phyloP scores from a whole-genome alignment of 35 echinoderm and acorn worm genomes.

The Apostichopus californicus region DNA sequence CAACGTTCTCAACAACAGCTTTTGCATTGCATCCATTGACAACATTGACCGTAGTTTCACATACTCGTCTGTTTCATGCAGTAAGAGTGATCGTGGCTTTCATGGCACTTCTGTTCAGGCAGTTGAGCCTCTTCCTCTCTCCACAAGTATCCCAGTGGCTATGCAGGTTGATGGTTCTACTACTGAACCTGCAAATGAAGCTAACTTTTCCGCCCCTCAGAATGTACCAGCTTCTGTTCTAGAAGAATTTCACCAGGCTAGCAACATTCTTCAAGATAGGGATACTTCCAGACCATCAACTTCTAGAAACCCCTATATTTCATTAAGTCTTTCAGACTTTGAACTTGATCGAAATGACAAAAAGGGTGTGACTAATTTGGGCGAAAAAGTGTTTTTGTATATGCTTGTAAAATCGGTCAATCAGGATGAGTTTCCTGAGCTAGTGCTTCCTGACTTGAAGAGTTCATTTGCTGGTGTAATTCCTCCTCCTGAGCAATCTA shows the following conservation, averaged over 20 bases:
- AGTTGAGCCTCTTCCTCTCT: slow-evolving; percentile 47
- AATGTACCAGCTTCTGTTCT: not conserved
- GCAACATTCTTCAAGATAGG: slow-evolving; percentile 24
- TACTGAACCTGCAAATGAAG: not conserved
- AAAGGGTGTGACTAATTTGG: not conserved
- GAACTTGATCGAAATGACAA: slow-evolving; percentile 19
- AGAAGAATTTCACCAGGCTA: not conserved
- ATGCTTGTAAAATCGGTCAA: slow-evolving; percentile 30
- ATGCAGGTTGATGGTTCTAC: too few relatives aligned
- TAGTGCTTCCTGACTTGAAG: slow-evolving; percentile 58
- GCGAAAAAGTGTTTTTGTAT: slow-evolving; percentile 43
- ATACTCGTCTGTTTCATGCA: slow-evolving; percentile 38
- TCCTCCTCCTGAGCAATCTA: slow-evolving; percentile 21
- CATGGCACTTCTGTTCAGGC: slow-evolving; percentile 70
- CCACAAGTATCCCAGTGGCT: not conserved
- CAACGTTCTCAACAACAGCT: not conserved
- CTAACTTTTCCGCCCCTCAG: not conserved
- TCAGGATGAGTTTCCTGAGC: slow-evolving; percentile 1
- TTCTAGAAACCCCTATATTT: not conserved
- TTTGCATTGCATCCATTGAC: slow-evolving; percentile 61
- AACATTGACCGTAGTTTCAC: slow-evolving; percentile 46
- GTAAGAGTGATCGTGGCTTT: slow-evolving; percentile 41
- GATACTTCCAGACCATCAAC: not conserved
- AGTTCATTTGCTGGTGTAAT: not conserved
- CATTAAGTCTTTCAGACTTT: slow-evolving; percentile 36